Percentiles rank a stretch among this genome's conserved stretches.
Evolutionary conservation across 2,797 vertebrate species (phyloP).

Genomic region (Serranus cabrilla): DNA sequence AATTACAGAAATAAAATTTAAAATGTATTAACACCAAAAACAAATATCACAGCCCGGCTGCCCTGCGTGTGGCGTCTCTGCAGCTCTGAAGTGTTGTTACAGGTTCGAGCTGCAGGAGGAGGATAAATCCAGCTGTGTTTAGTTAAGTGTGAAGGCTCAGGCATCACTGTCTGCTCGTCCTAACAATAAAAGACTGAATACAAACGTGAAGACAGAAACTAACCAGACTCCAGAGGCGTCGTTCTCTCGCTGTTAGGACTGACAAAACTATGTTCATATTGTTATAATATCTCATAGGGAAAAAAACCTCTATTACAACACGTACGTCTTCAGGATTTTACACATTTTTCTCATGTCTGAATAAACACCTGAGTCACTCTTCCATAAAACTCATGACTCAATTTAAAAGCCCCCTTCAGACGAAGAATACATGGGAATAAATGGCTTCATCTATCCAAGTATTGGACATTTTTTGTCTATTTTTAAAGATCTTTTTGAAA

Average conservation of each 20-base stretch:
- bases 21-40: too few relatives aligned
- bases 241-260: background rate
- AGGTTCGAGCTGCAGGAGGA: slow-evolving; percentile 28
- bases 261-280: background rate
- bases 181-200: slow-evolving; percentile 3
- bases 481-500: too few relatives aligned
- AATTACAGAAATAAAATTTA: too few relatives aligned
- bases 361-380: background rate
- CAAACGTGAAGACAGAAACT: background rate
- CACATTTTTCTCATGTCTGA: background rate
- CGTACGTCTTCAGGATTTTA: background rate
- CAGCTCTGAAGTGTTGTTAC: slow-evolving; percentile 27
- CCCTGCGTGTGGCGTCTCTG: background rate
- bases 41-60: slow-evolving; percentile 12
- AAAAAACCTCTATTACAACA: background rate
- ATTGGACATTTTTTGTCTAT: too few relatives aligned
- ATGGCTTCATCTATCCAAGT: too few relatives aligned
- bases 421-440: background rate
- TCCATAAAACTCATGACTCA: background rate
- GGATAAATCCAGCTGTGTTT: slow-evolving; percentile 42
- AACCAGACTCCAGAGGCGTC: slow-evolving; percentile 4
- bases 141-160: slow-evolving; percentile 23
- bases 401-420: background rate
- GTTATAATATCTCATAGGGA: background rate
- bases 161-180: slow-evolving; percentile 12